A percentile compares a stretch with the other conserved stretches of the same genome.
These are phyloP conservation scores for Campodea augens DNA, from an alignment of 1,140 invertebrate genomes.

Conservation along the genomic window DNA sequence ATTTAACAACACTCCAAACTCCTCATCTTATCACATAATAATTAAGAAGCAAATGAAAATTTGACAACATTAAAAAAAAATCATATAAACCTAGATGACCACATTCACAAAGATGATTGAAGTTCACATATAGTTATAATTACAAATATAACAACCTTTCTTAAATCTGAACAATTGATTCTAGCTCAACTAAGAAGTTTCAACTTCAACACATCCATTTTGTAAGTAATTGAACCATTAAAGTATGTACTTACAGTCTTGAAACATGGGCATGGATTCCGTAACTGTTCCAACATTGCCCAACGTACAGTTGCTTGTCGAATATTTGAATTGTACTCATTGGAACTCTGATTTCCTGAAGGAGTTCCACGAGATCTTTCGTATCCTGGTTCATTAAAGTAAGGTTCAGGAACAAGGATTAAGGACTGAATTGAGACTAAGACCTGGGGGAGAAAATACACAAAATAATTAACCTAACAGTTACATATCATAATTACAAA, in stretches of 20 bases:
- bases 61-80: slow-evolving; percentile 1
- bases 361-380: slow-evolving; percentile 77
- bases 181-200: not conserved
- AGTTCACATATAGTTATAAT: not conserved
- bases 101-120: slow-evolving; percentile 3
- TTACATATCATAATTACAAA: too few species aligned
- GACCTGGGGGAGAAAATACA: slow-evolving; percentile 36
- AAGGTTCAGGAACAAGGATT: slow-evolving; percentile 87
- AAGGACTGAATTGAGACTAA: slow-evolving; percentile 90
- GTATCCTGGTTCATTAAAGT: slow-evolving; percentile 96
- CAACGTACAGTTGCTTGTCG: slow-evolving; percentile 85
- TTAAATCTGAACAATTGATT: too few species aligned
- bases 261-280: slow-evolving; percentile 80
- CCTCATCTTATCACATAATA: too few species aligned
- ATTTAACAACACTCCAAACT: too few species aligned
- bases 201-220: slow-evolving; percentile 4
- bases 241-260: slow-evolving; percentile 44
- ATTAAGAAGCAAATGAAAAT: too few species aligned
- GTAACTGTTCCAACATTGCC: slow-evolving; percentile 87
- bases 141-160: too few species aligned
- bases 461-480: slow-evolving; percentile 7
- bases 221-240: slow-evolving; percentile 5
- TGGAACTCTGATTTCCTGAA: slow-evolving; percentile 64
- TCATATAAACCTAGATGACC: slow-evolving; percentile 2
- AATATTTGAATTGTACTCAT: slow-evolving; percentile 91